These are phyloP conservation scores for Pomatorhinus ruficollis DNA, from an alignment of 2,113 vertebrate species.

Conservation along the genomic window DNA sequence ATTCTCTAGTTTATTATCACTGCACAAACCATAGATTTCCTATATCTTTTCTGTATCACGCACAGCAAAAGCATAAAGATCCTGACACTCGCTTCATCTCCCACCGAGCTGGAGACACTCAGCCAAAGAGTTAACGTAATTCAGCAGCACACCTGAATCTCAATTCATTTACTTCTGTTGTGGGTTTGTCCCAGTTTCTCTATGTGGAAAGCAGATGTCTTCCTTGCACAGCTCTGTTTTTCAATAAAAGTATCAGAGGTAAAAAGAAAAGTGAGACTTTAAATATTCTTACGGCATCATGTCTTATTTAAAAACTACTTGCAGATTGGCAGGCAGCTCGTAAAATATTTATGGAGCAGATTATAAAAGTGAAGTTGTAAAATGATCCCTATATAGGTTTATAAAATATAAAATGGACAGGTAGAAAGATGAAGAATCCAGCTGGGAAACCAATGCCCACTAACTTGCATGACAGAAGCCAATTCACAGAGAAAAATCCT, in stretches of 20 bases:
- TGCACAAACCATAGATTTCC: conserved; percentile 9
- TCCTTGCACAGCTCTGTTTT: conserved; percentile 16
- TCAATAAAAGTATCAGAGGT: conserved; percentile 21
- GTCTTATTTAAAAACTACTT: conserved; percentile 63
- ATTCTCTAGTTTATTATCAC: background rate
- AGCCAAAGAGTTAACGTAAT: background rate
- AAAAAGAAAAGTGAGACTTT: conserved; percentile 20
- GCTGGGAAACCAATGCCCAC: background rate
- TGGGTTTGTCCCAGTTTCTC: conserved; percentile 14
- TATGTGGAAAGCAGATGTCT: conserved; percentile 9
- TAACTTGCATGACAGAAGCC: background rate
- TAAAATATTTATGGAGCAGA: conserved; percentile 61
- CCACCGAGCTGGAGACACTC: background rate
- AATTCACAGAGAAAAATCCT: background rate
- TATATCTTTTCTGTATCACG: background rate
- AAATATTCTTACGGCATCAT: conserved; percentile 62
- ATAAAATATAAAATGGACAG: conserved; percentile 54
- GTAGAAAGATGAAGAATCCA: conserved; percentile 37
- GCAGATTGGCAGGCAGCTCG: conserved; percentile 44
- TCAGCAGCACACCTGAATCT: conserved; percentile 31
- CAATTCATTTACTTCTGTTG: background rate
- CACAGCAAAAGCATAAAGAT: background rate
- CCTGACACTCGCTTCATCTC: background rate
- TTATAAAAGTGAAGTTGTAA: conserved; percentile 65
- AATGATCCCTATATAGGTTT: conserved; percentile 55